Conservation (phyloP, 2,797 vertebrate genomes). For the Arctocebus calabarensis region DNA sequence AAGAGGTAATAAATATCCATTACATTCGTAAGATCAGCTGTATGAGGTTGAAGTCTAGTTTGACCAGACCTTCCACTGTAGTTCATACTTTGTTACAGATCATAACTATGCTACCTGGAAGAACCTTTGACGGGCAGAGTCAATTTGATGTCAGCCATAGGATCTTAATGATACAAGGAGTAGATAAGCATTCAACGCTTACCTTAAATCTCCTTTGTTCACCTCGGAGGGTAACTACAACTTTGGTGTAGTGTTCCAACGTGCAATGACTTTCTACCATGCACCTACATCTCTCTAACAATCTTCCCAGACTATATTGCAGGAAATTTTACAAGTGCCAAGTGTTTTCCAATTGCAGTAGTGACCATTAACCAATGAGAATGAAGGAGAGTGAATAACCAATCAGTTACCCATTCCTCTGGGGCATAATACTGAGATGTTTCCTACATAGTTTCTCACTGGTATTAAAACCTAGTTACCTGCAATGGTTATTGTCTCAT, state of each 20-base stretch:
- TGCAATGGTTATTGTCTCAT: neutral
- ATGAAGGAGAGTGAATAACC: neutral
- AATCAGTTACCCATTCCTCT: neutral
- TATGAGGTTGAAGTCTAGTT: neutral
- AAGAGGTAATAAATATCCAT: neutral
- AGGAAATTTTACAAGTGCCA: neutral
- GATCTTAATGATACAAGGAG: neutral
- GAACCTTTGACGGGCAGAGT: neutral
- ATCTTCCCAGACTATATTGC: neutral
- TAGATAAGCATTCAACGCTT: neutral
- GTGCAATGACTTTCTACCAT: neutral
- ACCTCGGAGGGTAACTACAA: neutral
- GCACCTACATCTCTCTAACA: neutral
- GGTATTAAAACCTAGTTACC: neutral
- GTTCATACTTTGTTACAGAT: slow-evolving; percentile 3
- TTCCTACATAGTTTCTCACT: neutral
- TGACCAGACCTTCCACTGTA: neutral
- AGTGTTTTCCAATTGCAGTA: neutral
- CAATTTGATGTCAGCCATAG: neutral
- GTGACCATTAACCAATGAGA: neutral
- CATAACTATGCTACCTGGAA: neutral
- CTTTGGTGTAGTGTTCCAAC: neutral
- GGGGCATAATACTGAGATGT: neutral
- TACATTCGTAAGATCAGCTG: neutral
- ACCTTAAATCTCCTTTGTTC: neutral